Conservation (phyloP, 2,797 vertebrate species). For the Delichon dasypus region DNA sequence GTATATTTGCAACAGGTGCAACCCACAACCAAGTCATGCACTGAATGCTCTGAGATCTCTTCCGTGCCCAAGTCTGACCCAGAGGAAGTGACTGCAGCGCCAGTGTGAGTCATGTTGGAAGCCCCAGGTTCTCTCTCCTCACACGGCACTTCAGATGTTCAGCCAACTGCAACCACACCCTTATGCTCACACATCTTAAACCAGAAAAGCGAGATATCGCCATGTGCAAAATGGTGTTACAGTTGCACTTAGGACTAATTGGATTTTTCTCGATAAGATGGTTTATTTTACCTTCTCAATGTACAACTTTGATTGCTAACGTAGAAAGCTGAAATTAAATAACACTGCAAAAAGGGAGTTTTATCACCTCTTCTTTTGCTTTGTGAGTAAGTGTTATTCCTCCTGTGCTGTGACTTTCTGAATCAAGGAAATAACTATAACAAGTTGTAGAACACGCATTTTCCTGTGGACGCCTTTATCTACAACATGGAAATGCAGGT, state of each 20-base stretch:
- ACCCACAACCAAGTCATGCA: neutral
- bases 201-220: neutral
- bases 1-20: neutral
- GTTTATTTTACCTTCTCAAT: neutral
- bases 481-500: neutral
- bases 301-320: neutral
- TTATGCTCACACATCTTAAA: neutral
- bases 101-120: neutral
- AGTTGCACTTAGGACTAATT: neutral
- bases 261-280: neutral
- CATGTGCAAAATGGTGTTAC: neutral
- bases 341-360: neutral
- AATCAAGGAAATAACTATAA: neutral
- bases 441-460: neutral
- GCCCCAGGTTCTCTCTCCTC: neutral
- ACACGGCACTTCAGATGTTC: neutral
- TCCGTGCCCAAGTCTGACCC: neutral
- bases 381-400: neutral
- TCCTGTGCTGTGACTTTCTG: neutral
- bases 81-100: neutral
- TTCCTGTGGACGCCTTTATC: neutral
- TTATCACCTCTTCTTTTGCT: neutral
- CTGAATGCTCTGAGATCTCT: neutral
- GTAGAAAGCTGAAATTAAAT: neutral
- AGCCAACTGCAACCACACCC: neutral